These are phyloP conservation scores for Oedothorax gibbosus DNA, from an alignment of 1,140 invertebrate genomes.

Conservation along the genomic window DNA sequence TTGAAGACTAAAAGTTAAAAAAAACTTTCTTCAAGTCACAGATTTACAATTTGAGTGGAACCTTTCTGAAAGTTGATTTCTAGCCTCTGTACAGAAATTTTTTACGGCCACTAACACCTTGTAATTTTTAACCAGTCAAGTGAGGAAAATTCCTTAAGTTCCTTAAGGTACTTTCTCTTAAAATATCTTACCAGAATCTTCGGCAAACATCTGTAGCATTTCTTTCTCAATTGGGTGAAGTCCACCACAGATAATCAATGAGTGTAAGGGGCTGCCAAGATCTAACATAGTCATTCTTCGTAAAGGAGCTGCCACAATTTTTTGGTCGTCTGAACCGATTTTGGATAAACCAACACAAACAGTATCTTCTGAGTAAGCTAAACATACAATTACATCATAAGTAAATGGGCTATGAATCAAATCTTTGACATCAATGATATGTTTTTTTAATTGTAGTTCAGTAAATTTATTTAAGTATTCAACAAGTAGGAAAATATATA, in stretches of 20 bases:
- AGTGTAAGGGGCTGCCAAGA: slow-evolving; percentile 92
- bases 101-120: too few species aligned
- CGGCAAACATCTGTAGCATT: slow-evolving; percentile 75
- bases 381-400: slow-evolving; percentile 61
- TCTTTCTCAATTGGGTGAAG: slow-evolving; percentile 94
- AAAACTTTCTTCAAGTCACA: too few species aligned
- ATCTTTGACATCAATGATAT: too few species aligned
- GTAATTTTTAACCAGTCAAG: too few species aligned
- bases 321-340: slow-evolving; percentile 87
- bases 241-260: slow-evolving; percentile 85
- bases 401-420: too few species aligned
- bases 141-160: background rate
- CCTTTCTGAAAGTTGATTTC: too few species aligned
- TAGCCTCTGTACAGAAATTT: too few species aligned
- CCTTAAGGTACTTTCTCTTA: background rate
- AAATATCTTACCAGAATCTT: slow-evolving; percentile 52
- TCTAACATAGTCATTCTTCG: slow-evolving; percentile 81
- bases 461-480: too few species aligned
- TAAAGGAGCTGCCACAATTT: slow-evolving; percentile 81
- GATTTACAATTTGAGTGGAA: too few species aligned
- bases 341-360: slow-evolving; percentile 87
- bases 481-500: too few species aligned
- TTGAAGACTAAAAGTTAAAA: too few species aligned
- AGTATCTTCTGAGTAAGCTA: slow-evolving; percentile 74
- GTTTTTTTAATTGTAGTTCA: too few species aligned